Conservation (phyloP, 35 echinoderm and acorn worm species). For the Chiridota heheva region DNA sequence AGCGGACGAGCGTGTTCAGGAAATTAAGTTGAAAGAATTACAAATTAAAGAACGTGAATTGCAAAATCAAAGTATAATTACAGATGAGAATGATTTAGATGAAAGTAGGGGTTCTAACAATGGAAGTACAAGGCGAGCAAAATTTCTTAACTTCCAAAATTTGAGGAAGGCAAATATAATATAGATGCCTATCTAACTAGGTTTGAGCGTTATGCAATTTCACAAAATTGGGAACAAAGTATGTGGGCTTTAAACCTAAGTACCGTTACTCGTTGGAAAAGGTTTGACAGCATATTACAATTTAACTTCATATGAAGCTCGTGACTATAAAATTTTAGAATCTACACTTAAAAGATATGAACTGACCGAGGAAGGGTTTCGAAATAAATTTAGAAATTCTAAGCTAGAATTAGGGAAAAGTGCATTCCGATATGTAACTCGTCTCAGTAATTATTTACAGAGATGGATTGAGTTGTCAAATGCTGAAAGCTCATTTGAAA, state of each 20-base stretch:
- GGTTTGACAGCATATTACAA: neutral
- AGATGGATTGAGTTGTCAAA: conserved; percentile 9
- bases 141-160: conserved; percentile 3
- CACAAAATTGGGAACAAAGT: too few relatives aligned
- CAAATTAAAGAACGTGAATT: too few relatives aligned
- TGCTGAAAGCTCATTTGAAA: neutral
- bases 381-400: neutral
- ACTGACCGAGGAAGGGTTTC: neutral
- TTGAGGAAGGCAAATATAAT: neutral
- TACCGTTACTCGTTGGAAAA: neutral
- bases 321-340: neutral
- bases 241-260: too few relatives aligned
- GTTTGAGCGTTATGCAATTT: too few relatives aligned
- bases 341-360: neutral
- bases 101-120: too few relatives aligned
- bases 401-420: neutral
- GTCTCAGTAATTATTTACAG: neutral
- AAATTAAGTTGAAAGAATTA: too few relatives aligned
- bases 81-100: too few relatives aligned
- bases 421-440: neutral
- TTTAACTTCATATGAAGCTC: neutral
- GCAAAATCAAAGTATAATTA: too few relatives aligned
- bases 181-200: neutral
- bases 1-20: too few relatives aligned
- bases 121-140: too few relatives aligned